A percentile compares a stretch with the other conserved stretches of the same genome.
These are phyloP conservation scores for Coluber constrictor DNA, from an alignment of 2,797 vertebrate species.

Conservation along the genomic window DNA sequence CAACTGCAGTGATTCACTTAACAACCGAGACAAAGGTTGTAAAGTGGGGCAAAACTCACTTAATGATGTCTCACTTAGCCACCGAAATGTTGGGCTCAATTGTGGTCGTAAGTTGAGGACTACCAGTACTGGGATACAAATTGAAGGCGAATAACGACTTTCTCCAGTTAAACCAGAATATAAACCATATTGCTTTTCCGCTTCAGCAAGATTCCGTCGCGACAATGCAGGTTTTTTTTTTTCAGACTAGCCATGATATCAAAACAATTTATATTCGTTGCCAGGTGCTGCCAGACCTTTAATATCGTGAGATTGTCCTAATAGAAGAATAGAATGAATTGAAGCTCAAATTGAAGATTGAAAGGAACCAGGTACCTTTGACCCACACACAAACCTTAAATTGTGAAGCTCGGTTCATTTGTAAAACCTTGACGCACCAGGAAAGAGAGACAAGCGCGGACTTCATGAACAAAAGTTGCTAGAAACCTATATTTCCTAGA, in stretches of 20 bases:
- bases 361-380: not conserved
- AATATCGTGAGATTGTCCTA: not conserved
- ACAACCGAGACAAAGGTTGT: fast-evolving
- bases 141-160: fast-evolving
- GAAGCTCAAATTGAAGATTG: not conserved
- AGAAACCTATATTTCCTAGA: not conserved
- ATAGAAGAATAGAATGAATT: not conserved
- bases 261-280: not conserved
- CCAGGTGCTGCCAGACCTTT: not conserved
- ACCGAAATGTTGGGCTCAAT: no score
- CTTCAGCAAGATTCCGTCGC: not conserved
- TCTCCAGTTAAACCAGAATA: not conserved
- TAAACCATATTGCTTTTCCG: not conserved
- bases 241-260: not conserved
- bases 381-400: not conserved
- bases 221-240: not conserved
- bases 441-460: not conserved
- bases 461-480: not conserved
- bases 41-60: not conserved
- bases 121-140: not conserved
- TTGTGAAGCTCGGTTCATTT: not conserved
- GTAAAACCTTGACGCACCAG: not conserved
- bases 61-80: not conserved
- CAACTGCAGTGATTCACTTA: not conserved
- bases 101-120: not conserved